Evolutionary conservation across 2,888 invertebrate species (phyloP).

Genomic region (Drepana falcataria): DNA sequence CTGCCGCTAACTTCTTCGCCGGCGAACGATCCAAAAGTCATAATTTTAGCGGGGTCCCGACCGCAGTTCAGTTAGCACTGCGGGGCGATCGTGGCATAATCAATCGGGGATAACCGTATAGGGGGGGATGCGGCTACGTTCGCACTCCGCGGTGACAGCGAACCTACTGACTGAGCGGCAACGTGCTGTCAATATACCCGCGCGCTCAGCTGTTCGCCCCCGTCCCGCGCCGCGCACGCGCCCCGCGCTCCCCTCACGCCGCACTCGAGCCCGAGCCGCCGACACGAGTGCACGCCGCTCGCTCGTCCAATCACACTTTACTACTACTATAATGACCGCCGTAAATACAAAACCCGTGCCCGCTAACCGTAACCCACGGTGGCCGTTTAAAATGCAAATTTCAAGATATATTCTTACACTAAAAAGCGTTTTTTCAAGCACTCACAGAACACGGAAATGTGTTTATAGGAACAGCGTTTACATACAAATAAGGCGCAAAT

Average conservation of each 20-base stretch:
- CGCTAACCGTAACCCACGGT: slow-evolving; percentile 33
- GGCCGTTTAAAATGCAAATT: slow-evolving; percentile 37
- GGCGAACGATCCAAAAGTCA: slow-evolving; percentile 75
- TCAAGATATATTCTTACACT: slow-evolving; percentile 22
- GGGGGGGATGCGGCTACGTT: slow-evolving; percentile 58
- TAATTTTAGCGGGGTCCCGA: slow-evolving; percentile 72
- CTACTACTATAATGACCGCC: slow-evolving; percentile 11
- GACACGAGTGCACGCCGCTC: slow-evolving; percentile 19
- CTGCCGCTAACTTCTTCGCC: slow-evolving; percentile 69
- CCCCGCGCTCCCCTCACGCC: slow-evolving; percentile 43
- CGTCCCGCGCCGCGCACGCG: slow-evolving; percentile 53
- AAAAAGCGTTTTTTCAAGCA: slow-evolving; percentile 13
- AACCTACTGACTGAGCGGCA: slow-evolving; percentile 78
- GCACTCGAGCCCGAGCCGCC: slow-evolving; percentile 34
- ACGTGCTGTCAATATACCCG: slow-evolving; percentile 80
- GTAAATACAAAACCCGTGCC: slow-evolving; percentile 17
- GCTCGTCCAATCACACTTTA: slow-evolving; percentile 12
- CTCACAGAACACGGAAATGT: slow-evolving; percentile 14
- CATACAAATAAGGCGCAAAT: slow-evolving; percentile 13
- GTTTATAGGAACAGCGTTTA: slow-evolving; percentile 7
- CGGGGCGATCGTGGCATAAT: slow-evolving; percentile 71
- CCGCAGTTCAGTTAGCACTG: slow-evolving; percentile 68
- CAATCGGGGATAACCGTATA: slow-evolving; percentile 40
- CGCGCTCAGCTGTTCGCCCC: slow-evolving; percentile 79
- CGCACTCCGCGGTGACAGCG: slow-evolving; percentile 68